Base-by-base conservation (phyloP, 2,797 vertebrate species). In the Nyctalus aviator region DNA sequence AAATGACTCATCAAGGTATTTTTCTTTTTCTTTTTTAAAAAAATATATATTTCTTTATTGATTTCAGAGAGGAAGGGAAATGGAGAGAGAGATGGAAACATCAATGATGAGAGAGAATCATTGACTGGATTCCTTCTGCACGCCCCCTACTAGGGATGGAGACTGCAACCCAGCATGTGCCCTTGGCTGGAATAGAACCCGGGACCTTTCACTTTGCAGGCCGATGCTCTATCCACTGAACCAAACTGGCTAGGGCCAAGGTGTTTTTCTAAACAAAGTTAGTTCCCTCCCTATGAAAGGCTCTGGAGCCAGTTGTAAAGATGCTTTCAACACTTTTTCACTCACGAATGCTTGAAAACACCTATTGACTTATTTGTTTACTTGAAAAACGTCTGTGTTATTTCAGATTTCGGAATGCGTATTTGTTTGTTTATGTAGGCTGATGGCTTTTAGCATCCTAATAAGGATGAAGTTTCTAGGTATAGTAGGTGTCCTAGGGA, bases 211-310 rank as follows among this genome's bases (percentile, higher is more conserved):
- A 62, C 12, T 30, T 30, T 30, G 59, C 2, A 62, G 59, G 59
- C 27, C 6, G 5, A 30, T 0, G 12, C 59, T 62, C 59, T 62
- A 14, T 14, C 5, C 59, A 30, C 59, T 62, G 27, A 62, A 30
- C 12, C 25, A 62, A 62, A 62, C 57, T 2, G 12, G 59, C 27
- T 62, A 62, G 59, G 59, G 27, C 27, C 15, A 27, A 50, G 81
- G 27, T 46, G 53, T 76, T 93, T 95, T 91, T 48, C 30, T 68
- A 44, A 84, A 77, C 25, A 83, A 59, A 64, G 48, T 86, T 32
- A 75, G 11, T 77, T 88, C 10, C 20, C 7, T 76, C 25, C 48
- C 27, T 64, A 59, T 18, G 11, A 69, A 37, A 72, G 64, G 0
- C 46, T 89, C 48, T 68, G 62, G 53, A 93, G 30, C 5, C 37